Base-by-base conservation (phyloP, 2,113 vertebrate genomes). In the Columbina picui region DNA sequence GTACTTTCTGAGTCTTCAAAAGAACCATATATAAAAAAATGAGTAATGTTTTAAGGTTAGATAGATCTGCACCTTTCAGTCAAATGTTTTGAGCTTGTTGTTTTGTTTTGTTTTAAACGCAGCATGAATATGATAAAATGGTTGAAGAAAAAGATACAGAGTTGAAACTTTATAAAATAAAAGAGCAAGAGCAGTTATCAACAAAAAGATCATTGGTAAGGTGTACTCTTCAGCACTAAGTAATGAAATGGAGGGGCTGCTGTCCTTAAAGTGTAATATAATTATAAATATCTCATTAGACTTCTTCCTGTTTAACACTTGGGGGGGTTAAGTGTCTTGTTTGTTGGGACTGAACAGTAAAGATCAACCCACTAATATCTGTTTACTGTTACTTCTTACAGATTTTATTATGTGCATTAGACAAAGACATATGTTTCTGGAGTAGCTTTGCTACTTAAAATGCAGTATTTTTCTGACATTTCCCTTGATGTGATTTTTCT, bases 61-160 rank as follows among this genome's bases (percentile, higher is more conserved):
- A 4, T 63, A 30, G 36, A 57, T 56, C 15, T 70, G 1, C n/a
- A 39, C 14, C 43, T 30, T 39, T 70, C 47, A 70, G 45, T 83
- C 38, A 67, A 55, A 25, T 81, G 13, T 39, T 91, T 95, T 71
- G 53, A 73, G 7, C 45, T 70, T 79, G 22, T 29, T 84, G 9
- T 93, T 18, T 90, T 70, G 6, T 69, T 73, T 38, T 32, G 61
- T 92, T 92, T 88, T 6, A 10, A 94, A 94, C 71, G 27, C 87
- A 99, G 99, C 98, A 95, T 73, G 99, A 99, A 59, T 99, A 99
- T 97, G 99, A 99, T 96, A 98, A 98, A 94, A 98, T 98, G 89
- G 97, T 99, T 93, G 98, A 99, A 97, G 99, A 99, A 97, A 99
- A 99, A 96, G 99, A 99, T 84, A 94, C 98, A 91, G 98, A 99